Conservation (phyloP, 1,140 invertebrate species). For the Plutomurus gul region DNA sequence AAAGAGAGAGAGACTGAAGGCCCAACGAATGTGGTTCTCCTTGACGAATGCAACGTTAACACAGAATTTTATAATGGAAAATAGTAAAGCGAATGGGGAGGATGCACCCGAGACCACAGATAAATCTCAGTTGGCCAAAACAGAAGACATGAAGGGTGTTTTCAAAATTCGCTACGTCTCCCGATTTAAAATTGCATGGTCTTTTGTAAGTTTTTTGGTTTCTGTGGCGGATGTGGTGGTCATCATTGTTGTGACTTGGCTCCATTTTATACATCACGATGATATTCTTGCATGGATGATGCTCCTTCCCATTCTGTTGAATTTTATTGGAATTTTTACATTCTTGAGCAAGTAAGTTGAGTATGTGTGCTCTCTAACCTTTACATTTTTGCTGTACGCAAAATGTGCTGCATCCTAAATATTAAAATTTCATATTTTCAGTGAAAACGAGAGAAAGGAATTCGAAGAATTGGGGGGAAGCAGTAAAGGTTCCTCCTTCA, state of each 20-base stretch:
- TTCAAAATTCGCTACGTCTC: no score
- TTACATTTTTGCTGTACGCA: background rate
- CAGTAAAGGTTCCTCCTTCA: background rate
- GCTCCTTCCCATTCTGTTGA: constrained; percentile 41
- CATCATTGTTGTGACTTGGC: constrained; percentile 40
- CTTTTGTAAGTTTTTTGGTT: constrained; percentile 36
- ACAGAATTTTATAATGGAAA: no score
- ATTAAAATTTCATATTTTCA: constrained; percentile 15
- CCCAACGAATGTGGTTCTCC: no score
- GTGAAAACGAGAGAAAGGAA: background rate
- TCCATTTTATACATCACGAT: constrained; percentile 35
- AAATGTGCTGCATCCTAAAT: constrained; percentile 31
- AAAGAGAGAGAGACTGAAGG: no score
- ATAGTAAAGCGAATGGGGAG: no score
- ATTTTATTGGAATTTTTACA: constrained; percentile 47
- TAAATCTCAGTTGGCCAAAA: no score
- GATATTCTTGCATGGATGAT: constrained; percentile 42
- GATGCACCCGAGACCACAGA: no score
- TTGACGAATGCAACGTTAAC: no score
- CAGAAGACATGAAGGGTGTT: no score
- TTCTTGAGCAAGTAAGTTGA: constrained; percentile 35
- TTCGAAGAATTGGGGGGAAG: background rate
- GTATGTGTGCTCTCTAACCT: background rate
- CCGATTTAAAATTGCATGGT: constrained; percentile 37
- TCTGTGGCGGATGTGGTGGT: constrained; percentile 36